These are phyloP conservation scores for Micropoecilia bifurca DNA, from an alignment of 2,797 vertebrate genomes.

Conservation along the genomic window DNA sequence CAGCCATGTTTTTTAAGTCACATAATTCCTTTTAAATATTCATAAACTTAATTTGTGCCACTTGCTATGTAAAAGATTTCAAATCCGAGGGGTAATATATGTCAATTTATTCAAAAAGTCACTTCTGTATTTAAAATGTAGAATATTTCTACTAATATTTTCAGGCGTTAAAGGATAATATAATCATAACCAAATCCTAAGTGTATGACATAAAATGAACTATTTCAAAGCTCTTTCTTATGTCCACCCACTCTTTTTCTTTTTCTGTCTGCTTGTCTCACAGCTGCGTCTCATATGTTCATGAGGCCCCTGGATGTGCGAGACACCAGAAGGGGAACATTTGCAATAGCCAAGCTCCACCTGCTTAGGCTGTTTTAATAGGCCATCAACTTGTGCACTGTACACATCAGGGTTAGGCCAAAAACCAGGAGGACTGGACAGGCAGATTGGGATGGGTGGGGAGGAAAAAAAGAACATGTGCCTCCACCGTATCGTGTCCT, in stretches of 20 bases:
- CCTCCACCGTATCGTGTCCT: constrained; percentile 49
- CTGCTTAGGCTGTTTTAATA: constrained; percentile 80
- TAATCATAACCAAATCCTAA: constrained; percentile 39
- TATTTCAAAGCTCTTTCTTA: constrained; percentile 58
- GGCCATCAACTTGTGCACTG: constrained; percentile 62
- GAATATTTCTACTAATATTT: neutral
- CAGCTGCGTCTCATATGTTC: constrained; percentile 85
- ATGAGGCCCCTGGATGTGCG: constrained; percentile 77
- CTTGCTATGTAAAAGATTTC: neutral
- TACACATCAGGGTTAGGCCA: constrained; percentile 59
- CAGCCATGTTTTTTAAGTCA: neutral
- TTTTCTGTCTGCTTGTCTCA: constrained; percentile 58
- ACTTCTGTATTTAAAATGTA: neutral
- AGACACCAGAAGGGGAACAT: constrained; percentile 79
- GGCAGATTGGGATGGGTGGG: constrained; percentile 21
- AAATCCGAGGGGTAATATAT: neutral
- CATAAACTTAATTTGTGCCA: neutral
- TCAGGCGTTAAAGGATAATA: constrained; percentile 6
- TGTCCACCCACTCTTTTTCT: constrained; percentile 57
- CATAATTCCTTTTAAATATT: neutral
- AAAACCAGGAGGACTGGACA: constrained; percentile 60
- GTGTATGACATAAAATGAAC: constrained; percentile 53
- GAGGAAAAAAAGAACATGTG: constrained; percentile 37
- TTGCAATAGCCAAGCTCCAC: constrained; percentile 80
- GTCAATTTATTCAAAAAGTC: neutral